Percentiles rank a stretch among this genome's conserved stretches.
These are phyloP conservation scores for Dicyrtomina minuta DNA, from an alignment of 2,888 invertebrate species.

Conservation along the genomic window DNA sequence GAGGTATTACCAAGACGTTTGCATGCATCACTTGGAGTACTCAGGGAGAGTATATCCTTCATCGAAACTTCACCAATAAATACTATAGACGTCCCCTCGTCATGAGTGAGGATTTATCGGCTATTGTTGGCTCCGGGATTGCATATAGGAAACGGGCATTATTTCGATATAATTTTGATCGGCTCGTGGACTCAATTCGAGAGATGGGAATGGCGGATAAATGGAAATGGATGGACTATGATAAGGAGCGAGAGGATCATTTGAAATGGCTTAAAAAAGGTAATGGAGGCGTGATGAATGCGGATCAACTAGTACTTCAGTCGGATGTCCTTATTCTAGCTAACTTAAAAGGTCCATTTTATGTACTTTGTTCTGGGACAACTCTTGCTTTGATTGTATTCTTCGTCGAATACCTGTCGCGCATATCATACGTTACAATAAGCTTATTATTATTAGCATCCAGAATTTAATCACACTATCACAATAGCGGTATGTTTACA, in stretches of 20 bases:
- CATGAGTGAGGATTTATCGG: conserved; percentile 28
- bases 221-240: conserved; percentile 20
- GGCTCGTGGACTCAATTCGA: conserved; percentile 8
- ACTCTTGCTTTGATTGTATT: background rate
- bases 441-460: too few relatives aligned
- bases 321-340: background rate
- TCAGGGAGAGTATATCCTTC: conserved; percentile 30
- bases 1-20: conserved; percentile 27
- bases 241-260: conserved; percentile 10
- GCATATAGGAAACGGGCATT: conserved; percentile 17
- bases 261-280: conserved; percentile 7
- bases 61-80: conserved; percentile 28
- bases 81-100: conserved; percentile 31
- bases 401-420: background rate
- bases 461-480: too few relatives aligned
- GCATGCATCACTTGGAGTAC: conserved; percentile 36
- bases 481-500: too few relatives aligned
- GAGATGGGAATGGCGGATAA: conserved; percentile 26
- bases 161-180: conserved; percentile 17
- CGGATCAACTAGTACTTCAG: too few relatives aligned
- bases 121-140: conserved; percentile 27
- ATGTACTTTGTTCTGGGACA: conserved; percentile 8
- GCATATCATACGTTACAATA: too few relatives aligned
- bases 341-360: conserved; percentile 19
- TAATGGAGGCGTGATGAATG: too few relatives aligned